phyloP scores from a whole-genome alignment of 2,888 invertebrate species.

The Phengaris arion region DNA sequence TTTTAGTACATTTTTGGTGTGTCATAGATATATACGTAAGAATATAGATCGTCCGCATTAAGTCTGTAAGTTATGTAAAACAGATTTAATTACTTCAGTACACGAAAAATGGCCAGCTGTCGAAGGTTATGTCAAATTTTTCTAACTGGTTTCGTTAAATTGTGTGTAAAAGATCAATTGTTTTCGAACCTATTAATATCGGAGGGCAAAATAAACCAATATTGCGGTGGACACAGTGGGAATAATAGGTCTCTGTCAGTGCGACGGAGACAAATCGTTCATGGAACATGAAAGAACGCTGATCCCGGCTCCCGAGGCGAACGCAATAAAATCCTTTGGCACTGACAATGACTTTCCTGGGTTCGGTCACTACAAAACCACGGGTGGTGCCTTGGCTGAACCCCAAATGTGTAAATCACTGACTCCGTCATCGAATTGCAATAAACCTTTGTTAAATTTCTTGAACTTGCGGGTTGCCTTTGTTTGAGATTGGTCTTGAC shows the following conservation, averaged over 20 bases:
- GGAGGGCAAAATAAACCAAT: constrained; percentile 58
- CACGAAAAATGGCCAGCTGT: not conserved
- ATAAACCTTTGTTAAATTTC: not conserved
- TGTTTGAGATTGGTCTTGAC: too few species aligned
- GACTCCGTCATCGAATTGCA: not conserved
- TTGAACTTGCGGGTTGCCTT: not conserved
- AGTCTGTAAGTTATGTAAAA: not conserved
- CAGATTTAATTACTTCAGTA: not conserved
- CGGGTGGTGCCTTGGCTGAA: too few species aligned
- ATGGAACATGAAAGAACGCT: constrained; percentile 43
- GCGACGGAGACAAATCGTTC: constrained; percentile 66
- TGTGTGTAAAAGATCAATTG: constrained; percentile 48
- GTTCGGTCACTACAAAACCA: not conserved
- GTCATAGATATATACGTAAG: too few species aligned
- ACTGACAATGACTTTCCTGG: constrained; percentile 31
- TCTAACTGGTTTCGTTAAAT: constrained; percentile 25
- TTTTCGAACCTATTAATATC: constrained; percentile 57
- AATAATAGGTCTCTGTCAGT: constrained; percentile 69
- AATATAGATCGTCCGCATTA: too few species aligned
- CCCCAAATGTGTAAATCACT: too few species aligned
- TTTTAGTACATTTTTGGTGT: too few species aligned
- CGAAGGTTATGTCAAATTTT: not conserved
- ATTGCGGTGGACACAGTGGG: constrained; percentile 57
- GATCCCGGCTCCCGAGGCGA: constrained; percentile 33
- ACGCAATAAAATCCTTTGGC: constrained; percentile 36